Evolutionary conservation across 2,797 vertebrate genomes (phyloP), one percentile per base, ranked within the genome.

Genomic region (Hemitrygon akajei): DNA sequence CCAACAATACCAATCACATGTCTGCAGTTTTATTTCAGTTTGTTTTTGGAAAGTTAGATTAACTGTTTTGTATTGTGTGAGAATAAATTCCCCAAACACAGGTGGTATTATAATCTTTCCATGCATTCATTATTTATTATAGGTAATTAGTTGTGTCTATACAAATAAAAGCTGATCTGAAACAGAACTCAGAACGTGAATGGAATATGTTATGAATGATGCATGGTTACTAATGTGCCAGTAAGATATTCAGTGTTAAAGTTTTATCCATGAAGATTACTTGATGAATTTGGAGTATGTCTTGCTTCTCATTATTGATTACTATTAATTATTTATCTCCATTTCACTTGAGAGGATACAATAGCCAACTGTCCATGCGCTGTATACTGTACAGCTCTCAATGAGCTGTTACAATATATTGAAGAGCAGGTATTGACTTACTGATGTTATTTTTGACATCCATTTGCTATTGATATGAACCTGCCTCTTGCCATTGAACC

Each of bases 91-190:
- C 16, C 63, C n/a, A 34, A 87, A 89, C 63, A 63, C 5, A 20
- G 9, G 10, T 89, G 60, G n/a, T 89, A 66, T 89, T 34, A 89
- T 69, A 69, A n/a, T 69, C 60, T 89, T 89, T 89, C 60, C n/a
- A 22, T 66, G 60, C 86, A 89, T 89, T 89, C n/a, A 89, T 89
- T 89, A 89, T 89, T 89, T 89, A 89, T 89, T 89, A n/a, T 7
- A 89, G 60, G 86, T 89, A 69, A 89, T 89, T 89, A 89, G 60
- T 89, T 89, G n/a, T 34, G n/a, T 69, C 86, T 89, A 11, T 69
- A 69, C 25, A 89, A 63, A 69, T 66, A 66, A 89, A 89, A 89
- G 86, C 86, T 89, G 63, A 89, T 89, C 60, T 69, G 86, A 63
- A 69, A 89, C 7, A 20, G 18, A 63, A 89, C 60, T 89, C n/a